Base-by-base conservation (phyloP, 2,113 vertebrate genomes). In the Hippocampus mohnikei region DNA sequence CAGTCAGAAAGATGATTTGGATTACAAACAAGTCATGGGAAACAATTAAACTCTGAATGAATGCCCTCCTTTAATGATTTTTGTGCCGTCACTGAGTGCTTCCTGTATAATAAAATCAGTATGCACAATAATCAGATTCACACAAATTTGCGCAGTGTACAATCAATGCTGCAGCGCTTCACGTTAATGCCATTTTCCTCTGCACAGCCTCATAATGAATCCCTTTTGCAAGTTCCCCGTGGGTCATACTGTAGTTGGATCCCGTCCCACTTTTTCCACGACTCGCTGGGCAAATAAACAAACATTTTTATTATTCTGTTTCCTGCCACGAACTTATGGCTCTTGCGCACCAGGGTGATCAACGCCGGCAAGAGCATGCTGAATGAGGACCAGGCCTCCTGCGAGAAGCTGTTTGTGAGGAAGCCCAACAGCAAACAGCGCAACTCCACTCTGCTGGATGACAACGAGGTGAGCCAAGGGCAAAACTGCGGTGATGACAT, bases 301-400 rank as follows among this genome's bases (percentile, higher is more conserved):
- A 33, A 60, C 55, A 58, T 12, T 69, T 76, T 29, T 71, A 67
- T 74, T 75, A 75, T 59, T 8, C 27, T 74, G 74, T 20, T 66
- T 60, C 70, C 72, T 60, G 12, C 23, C 2, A 41, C 62, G 44
- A 64, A 64, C 40, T 46, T 65, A 42, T 27, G 41, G 8, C 63
- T 48, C 12, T 27, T 16, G 5, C 15, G 16, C 40, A 46, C 59
- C 92, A 99, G 97, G 91, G 97, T 98, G 86, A 97, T 98, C 85
- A 99, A 99, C 25, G 96, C 96, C 0, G 97, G 97, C 65, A 99
- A 99, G 91, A 99, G 97, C 89, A 94, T 95, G 87, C 93, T 98
- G 90, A 99, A 99, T 0, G 97, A 99, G 83, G 97, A 99, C 90
- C 97, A 98, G 92, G 97, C 96, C 0, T 94, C 94, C 16, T 97